Evolutionary conservation across 2,888 invertebrate genomes (phyloP), one percentile per base, ranked within the genome.

Genomic region (Nymphalis c-album): DNA sequence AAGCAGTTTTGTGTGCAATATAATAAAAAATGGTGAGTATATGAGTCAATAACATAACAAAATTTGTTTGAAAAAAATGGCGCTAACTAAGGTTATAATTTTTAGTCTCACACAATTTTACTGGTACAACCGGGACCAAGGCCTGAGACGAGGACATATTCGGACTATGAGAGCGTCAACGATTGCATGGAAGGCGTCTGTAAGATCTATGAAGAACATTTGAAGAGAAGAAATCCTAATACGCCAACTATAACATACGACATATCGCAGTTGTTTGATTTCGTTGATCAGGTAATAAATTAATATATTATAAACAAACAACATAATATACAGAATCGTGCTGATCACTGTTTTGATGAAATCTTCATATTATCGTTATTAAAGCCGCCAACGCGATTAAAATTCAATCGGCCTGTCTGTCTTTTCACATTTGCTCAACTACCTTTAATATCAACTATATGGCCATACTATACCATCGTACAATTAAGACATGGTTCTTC

Each of bases 131-230:
- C 99, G 1, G 97, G 98, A 2, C 94, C 94, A 0, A 96, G 98
- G 81, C 98, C 99, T 22, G 99, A 99, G 88, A 98, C 98, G 0
- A 94, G 99, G 73, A 99, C 99, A 0, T 99, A 99, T 88, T 98
- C 98, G 0, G 99, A 99, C 87, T 99, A 99, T 81, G 99, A 99
- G 85, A 97, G 98, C 70, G 96, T 99, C 10, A 99, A 98, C 80
- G 99, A 99, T 81, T 98, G 98, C 83, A 96, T 99, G 96, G 99
- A 99, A 93, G 98, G 98, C 47, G 98, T 99, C 16, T 99, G 99
- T 86, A 99, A 99, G 92, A 99, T 99, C 74, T 99, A 98, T 83
- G 99, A 99, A 83, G 99, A 99, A 81, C 99, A 99, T 87, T 90
- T 99, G 75, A 99, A 99, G 85, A 94, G 97, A 69, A 94, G 97